Evolutionary conservation across 2,797 vertebrate species (phyloP), one percentile per base, ranked within the genome.

Genomic region (Onychomys torridus): DNA sequence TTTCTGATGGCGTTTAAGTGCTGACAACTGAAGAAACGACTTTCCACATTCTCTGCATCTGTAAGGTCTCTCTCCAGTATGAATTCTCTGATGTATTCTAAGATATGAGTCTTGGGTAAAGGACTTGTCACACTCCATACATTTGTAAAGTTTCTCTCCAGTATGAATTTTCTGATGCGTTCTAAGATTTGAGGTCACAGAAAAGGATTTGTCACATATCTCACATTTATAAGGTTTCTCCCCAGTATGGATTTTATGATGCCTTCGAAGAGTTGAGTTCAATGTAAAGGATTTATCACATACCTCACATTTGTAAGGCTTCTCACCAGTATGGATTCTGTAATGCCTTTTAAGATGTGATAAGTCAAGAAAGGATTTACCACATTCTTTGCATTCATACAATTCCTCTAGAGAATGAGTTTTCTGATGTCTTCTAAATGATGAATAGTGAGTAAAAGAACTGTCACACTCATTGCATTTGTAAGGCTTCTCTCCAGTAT

Each of bases 231-330:
- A 63, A 83, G 59, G 81, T 10, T 83, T 63, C 27, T 83, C 59
- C 4, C 59, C 59, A 6, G 59, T 43, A 37, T 75, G 71, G 25
- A 69, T 78, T 12, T 75, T 67, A 37, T 75, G 61, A 65, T 93
- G 91, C 11, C 91, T 73, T 4, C 61, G 37, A 2, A 93, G 91
- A 32, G 76, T 73, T n/a, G 91, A 93, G 19, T 85, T 65, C 0
- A 77, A 93, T 57, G 88, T 95, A 82, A 97, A 97, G 67, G 79
- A 71, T 63, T 97, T 93, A 10, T 89, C 95, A 6, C 95, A 97
- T 37, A 84, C 67, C 0, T 92, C 92, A 65, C 93, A 96, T 34
- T 57, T 73, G 46, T 96, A 89, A 32, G 89, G 93, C 37, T 96
- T 94, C 69, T 91, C 95, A 13, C 71, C 71, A 73, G 71, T 73